These are phyloP conservation scores for Papilio elwesi DNA, from an alignment of 2,888 invertebrate genomes.

Conservation along the genomic window DNA sequence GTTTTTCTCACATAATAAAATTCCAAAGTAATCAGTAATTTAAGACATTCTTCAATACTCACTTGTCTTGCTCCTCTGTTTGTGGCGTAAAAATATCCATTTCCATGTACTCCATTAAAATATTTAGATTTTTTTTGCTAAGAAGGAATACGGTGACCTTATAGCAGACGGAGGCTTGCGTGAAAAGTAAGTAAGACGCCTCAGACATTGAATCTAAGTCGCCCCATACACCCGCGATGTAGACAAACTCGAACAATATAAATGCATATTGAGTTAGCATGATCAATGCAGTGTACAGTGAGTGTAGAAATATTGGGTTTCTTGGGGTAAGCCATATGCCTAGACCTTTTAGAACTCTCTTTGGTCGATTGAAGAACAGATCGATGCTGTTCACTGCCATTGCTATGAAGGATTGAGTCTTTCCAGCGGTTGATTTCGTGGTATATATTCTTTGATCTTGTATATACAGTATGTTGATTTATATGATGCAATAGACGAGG, in stretches of 20 bases:
- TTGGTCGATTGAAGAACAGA: conserved; percentile 60
- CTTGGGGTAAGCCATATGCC: conserved; percentile 65
- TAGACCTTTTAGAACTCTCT: conserved; percentile 57
- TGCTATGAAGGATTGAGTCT: not conserved
- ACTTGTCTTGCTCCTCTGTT: conserved; percentile 61
- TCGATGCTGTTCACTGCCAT: conserved; percentile 55
- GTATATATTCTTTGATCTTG: not conserved
- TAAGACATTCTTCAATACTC: conserved; percentile 39
- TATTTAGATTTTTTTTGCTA: conserved; percentile 56
- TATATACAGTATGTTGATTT: not conserved
- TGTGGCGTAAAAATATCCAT: conserved; percentile 58
- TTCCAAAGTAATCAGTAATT: too few species aligned
- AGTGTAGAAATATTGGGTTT: conserved; percentile 50
- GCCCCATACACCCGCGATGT: conserved; percentile 68
- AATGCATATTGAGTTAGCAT: conserved; percentile 66
- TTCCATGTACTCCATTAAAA: conserved; percentile 60
- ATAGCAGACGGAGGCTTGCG: conserved; percentile 71
- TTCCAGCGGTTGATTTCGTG: not conserved
- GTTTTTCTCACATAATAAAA: not conserved
- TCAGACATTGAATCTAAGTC: conserved; percentile 70
- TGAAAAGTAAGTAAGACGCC: conserved; percentile 69
- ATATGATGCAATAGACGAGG: too few species aligned
- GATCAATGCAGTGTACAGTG: conserved; percentile 56
- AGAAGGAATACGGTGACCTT: conserved; percentile 66
- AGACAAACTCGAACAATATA: conserved; percentile 67